Evolutionary conservation across 2,797 vertebrate genomes (phyloP).

Genomic region (Lacerta agilis): DNA sequence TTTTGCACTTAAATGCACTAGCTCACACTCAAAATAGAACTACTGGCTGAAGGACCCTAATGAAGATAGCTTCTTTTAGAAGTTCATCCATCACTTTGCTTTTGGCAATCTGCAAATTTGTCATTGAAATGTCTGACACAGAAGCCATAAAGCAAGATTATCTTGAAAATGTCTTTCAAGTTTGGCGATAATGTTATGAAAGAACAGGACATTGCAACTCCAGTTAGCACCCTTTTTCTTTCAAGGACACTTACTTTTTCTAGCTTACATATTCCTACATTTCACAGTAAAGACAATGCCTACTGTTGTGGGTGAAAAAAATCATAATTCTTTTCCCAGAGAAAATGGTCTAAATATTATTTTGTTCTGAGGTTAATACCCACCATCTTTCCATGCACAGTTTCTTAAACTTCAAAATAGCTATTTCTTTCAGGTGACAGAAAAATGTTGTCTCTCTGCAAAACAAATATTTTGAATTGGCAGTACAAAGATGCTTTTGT

Average conservation of each 20-base stretch:
- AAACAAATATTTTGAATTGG: too few species aligned
- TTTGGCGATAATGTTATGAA: conserved; percentile 4
- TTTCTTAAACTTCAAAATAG: not conserved
- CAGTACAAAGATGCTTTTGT: not conserved
- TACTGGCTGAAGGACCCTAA: conserved; percentile 11
- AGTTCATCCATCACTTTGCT: conserved; percentile 26
- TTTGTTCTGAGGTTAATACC: not conserved
- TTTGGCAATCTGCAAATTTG: conserved; percentile 34
- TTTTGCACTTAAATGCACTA: not conserved
- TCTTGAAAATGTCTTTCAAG: conserved; percentile 33
- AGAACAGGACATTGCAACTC: conserved; percentile 27
- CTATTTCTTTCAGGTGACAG: not conserved
- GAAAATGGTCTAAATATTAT: not conserved
- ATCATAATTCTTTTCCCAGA: not conserved
- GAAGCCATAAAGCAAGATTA: conserved; percentile 24
- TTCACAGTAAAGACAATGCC: not conserved
- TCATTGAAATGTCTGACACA: conserved; percentile 31
- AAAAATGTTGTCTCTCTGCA: not conserved
- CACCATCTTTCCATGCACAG: not conserved
- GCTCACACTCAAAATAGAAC: not conserved
- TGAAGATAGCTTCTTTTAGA: not conserved
- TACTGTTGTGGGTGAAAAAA: not conserved
- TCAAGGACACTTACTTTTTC: conserved; percentile 38
- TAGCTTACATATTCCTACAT: conserved; percentile 42
- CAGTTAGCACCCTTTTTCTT: conserved; percentile 23